Percentiles rank a stretch among this genome's conserved stretches.
These are phyloP conservation scores for Rhyacophila evoluta DNA, from an alignment of 2,888 invertebrate genomes.

Conservation along the genomic window DNA sequence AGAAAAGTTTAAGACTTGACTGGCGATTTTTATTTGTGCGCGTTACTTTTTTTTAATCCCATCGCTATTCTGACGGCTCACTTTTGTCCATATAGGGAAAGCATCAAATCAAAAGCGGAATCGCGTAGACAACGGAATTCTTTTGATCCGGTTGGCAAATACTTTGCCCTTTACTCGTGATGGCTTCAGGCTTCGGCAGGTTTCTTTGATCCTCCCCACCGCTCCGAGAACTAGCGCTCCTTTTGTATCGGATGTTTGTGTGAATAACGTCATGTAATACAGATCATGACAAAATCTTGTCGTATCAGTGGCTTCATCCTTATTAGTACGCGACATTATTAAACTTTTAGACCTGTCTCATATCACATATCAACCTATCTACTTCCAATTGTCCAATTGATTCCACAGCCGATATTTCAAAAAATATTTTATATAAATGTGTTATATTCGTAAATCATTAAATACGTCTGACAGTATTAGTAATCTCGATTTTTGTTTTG, in stretches of 20 bases:
- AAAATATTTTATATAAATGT: too few relatives aligned
- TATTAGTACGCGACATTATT: too few relatives aligned
- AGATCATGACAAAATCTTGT: background rate
- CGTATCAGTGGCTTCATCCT: too few relatives aligned
- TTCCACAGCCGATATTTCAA: too few relatives aligned
- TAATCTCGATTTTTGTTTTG: too few relatives aligned
- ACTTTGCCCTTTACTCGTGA: slow-evolving; percentile 5
- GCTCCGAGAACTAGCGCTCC: background rate
- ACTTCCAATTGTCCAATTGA: too few relatives aligned
- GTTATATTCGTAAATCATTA: too few relatives aligned
- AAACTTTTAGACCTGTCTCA: too few relatives aligned
- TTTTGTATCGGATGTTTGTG: background rate
- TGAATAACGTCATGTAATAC: background rate
- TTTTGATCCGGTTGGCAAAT: slow-evolving; percentile 14
- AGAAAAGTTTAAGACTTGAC: background rate
- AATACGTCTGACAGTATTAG: too few relatives aligned
- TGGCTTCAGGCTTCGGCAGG: background rate
- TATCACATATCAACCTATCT: too few relatives aligned
- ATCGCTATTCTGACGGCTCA: background rate
- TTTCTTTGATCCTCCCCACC: background rate
- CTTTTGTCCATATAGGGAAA: background rate
- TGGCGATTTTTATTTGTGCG: background rate
- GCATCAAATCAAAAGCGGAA: background rate
- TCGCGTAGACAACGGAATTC: slow-evolving; percentile 21
- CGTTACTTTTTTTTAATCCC: background rate